Base-by-base conservation (phyloP, 2,113 vertebrate genomes). In the Nothobranchius kuhntae region DNA sequence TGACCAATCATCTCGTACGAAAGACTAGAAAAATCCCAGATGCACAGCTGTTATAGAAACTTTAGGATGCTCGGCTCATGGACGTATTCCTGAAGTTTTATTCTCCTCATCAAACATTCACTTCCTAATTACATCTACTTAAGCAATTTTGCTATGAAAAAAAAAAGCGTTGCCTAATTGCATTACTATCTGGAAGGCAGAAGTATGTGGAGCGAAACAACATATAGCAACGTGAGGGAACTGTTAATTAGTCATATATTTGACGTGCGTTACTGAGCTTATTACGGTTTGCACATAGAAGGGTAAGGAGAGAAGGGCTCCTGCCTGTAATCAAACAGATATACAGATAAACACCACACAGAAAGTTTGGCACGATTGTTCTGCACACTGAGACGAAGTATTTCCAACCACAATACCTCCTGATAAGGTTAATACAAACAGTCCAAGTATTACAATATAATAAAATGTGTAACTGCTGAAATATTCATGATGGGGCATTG, bases 151-250 rank as follows among this genome's bases (percentile, higher is more conserved):
- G 78, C 65, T 1, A 68, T 24, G 47, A 46, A 66, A 64, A 81
- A 64, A 81, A 71, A 85, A 76, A 85, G 59, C 81, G 80, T 81
- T 85, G 82, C 81, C 88, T 92, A 91, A 93, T 92, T 93, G 89
- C 91, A 91, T 91, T 90, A 89, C 89, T 92, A 92, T 93, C 91
- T 91, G 83, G 68, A 86, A 90, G 88, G 88, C 81, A 89, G 77
- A 90, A 92, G 88, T 91, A 92, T 84, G 89, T 88, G 78, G 85
- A 89, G 87, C 69, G 84, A 86, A 88, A 85, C 89, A 89, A 90
- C 77, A 40, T 92, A 89, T 90, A 91, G 88, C 87, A 78, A 86
- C 86, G 89, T 89, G 90, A 85, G 84, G 73, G 76, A 83, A 86
- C 68, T 91, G 86, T 81, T 90, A 92, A 92, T 91, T 87, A 89